A percentile compares a stretch with the other conserved stretches of the same genome.
These are phyloP conservation scores for Butorides virescens DNA, from an alignment of 2,113 vertebrate genomes.

Conservation along the genomic window DNA sequence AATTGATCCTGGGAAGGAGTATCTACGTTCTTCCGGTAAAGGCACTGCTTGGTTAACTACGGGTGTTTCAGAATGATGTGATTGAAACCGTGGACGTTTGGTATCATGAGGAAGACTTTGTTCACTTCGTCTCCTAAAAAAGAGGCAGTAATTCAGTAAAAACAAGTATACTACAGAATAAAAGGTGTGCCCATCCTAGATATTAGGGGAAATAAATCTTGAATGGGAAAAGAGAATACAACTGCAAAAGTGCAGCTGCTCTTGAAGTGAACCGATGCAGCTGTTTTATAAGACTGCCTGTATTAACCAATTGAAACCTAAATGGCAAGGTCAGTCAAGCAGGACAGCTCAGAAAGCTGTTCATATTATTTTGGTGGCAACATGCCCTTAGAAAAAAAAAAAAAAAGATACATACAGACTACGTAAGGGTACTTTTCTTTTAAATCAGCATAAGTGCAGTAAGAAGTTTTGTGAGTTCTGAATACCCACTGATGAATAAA, in stretches of 20 bases:
- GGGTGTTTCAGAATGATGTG: slow-evolving; percentile 42
- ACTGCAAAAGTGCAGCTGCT: not conserved
- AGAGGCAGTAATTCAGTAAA: not conserved
- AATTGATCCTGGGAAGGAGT: slow-evolving; percentile 13
- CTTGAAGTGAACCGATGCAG: not conserved
- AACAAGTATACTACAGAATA: not conserved
- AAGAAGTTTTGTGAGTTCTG: not conserved
- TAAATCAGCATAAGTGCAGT: not conserved
- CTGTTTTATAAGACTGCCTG: not conserved
- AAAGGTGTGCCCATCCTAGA: not conserved
- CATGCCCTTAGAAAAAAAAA: too few relatives aligned
- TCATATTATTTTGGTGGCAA: not conserved
- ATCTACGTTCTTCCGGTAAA: slow-evolving; percentile 60
- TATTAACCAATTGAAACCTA: not conserved
- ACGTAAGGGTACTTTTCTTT: not conserved
- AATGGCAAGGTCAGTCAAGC: not conserved
- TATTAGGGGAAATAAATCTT: not conserved
- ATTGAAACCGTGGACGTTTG: slow-evolving; percentile 83
- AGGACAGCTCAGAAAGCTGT: not conserved
- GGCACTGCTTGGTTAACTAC: slow-evolving; percentile 70
- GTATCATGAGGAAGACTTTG: slow-evolving; percentile 49
- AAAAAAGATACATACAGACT: not conserved
- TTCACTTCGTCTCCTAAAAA: slow-evolving; percentile 80
- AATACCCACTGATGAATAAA: not conserved
- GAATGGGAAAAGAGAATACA: not conserved